Conservation (phyloP, 2,888 invertebrate genomes). For the Sphinx pinastri region DNA sequence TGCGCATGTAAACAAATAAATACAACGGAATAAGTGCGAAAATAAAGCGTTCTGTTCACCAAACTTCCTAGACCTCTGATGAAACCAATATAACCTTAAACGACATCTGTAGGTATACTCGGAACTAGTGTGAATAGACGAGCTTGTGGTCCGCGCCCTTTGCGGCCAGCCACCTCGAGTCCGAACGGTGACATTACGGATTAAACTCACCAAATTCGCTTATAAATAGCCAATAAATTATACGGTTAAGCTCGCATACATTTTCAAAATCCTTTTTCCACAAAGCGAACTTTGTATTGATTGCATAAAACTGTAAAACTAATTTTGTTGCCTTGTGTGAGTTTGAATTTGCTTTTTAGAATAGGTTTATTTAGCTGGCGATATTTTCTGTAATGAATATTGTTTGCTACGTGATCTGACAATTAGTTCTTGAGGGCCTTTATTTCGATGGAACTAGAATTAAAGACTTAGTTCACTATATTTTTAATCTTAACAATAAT, state of each 20-base stretch:
- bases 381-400: not conserved
- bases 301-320: conserved; percentile 2
- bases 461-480: too few species aligned
- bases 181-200: conserved; percentile 20
- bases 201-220: not conserved
- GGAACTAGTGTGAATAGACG: conserved; percentile 68
- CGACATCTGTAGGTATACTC: conserved; percentile 46
- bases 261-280: conserved; percentile 13
- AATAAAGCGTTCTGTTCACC: too few species aligned
- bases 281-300: conserved; percentile 4
- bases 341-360: not conserved
- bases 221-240: conserved; percentile 8
- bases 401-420: not conserved
- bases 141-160: conserved; percentile 64
- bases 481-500: too few species aligned
- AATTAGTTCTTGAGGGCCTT: too few species aligned
- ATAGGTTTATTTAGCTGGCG: not conserved
- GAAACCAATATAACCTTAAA: conserved; percentile 23
- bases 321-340: conserved; percentile 14
- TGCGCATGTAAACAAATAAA: too few species aligned
- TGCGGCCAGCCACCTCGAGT: conserved; percentile 36
- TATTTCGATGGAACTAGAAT: too few species aligned
- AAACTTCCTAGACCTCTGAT: not conserved
- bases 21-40: too few species aligned
- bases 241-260: not conserved